phyloP scores from a whole-genome alignment of 2,113 vertebrate genomes.

The Setophaga kirtlandii region DNA sequence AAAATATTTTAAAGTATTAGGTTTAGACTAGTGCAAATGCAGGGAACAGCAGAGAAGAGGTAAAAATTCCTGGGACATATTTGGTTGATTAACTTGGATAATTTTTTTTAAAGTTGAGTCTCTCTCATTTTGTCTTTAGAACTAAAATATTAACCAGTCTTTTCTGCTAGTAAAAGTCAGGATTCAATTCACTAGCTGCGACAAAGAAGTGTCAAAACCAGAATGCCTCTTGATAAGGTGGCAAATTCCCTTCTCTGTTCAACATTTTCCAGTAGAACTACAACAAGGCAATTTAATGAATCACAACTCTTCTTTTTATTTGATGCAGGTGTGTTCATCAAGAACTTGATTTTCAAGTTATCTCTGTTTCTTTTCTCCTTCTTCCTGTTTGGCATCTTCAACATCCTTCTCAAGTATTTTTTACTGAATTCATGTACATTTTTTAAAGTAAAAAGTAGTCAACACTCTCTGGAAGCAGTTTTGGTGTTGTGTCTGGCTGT shows the following conservation, averaged over 20 bases:
- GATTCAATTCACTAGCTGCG: background rate
- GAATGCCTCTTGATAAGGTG: background rate
- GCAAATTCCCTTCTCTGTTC: background rate
- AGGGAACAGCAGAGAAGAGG: background rate
- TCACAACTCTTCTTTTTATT: background rate
- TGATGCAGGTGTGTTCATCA: background rate
- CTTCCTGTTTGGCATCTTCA: background rate
- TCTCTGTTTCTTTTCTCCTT: background rate
- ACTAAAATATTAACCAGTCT: background rate
- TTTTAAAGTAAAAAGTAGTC: background rate
- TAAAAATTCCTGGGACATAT: background rate
- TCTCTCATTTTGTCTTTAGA: background rate
- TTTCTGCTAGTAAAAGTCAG: background rate
- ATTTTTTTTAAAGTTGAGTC: background rate
- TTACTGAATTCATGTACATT: background rate
- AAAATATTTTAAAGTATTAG: background rate
- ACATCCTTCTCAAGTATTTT: fast-evolving
- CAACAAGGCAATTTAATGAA: background rate
- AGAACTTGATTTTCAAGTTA: background rate
- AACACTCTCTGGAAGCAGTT: background rate
- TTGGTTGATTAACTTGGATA: background rate
- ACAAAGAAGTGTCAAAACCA: background rate
- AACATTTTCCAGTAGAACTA: background rate
- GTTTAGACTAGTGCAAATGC: background rate
- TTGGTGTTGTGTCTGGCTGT: background rate